Evolutionary conservation across 2,113 vertebrate species (phyloP).

Genomic region (Ptilonorhynchus violaceus): DNA sequence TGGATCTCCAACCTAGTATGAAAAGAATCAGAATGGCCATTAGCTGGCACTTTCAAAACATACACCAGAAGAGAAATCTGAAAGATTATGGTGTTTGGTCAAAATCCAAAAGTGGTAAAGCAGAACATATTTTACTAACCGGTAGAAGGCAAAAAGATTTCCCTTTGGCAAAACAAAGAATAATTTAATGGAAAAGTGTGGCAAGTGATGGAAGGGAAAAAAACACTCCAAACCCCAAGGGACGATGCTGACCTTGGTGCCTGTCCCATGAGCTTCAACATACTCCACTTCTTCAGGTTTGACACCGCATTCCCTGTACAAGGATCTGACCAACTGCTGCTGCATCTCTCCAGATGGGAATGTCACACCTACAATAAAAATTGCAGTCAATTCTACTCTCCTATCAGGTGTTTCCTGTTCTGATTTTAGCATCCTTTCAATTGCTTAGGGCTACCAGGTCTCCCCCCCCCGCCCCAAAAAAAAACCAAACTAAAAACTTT

Average conservation of each 20-base stretch:
- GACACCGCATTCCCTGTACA: slow-evolving; percentile 77
- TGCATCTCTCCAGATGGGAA: slow-evolving; percentile 93
- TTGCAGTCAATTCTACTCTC: neutral
- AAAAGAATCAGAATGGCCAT: neutral
- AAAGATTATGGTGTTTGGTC: neutral
- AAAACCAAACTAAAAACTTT: neutral
- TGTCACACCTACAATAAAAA: slow-evolving; percentile 82
- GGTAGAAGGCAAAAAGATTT: neutral
- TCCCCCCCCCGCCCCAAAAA: neutral
- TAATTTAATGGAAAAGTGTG: neutral
- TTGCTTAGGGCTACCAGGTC: neutral
- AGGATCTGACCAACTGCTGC: slow-evolving; percentile 75
- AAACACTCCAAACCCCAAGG: neutral
- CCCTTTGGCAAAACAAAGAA: neutral
- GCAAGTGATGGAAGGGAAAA: neutral
- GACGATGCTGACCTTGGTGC: slow-evolving; percentile 85
- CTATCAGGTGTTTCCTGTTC: neutral
- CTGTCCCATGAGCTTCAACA: slow-evolving; percentile 93
- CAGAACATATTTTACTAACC: neutral
- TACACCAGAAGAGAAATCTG: neutral
- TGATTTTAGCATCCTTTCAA: neutral
- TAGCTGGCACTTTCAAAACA: neutral
- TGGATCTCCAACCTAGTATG: slow-evolving; percentile 88
- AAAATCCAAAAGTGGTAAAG: neutral
- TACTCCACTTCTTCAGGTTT: slow-evolving; percentile 86